These are phyloP conservation scores for Percopsis omiscomaycus DNA, from an alignment of 2,797 vertebrate genomes.

Conservation along the genomic window DNA sequence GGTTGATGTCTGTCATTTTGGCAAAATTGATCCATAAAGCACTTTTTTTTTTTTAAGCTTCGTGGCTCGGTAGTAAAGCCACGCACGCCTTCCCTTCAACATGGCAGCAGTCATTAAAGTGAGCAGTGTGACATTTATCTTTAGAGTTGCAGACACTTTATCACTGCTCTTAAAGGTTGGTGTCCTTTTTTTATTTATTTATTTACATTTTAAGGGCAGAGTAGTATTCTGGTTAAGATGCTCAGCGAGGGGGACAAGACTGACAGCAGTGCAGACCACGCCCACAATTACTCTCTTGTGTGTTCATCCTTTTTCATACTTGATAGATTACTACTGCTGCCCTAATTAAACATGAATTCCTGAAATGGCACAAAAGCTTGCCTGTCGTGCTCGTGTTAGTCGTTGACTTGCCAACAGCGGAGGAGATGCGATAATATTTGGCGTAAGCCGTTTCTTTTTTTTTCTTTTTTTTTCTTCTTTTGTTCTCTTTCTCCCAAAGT, in stretches of 20 bases:
- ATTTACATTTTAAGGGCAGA: slow-evolving; percentile 50
- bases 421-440: slow-evolving; percentile 61
- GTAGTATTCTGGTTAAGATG: slow-evolving; percentile 45
- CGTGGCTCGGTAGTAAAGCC: slow-evolving; percentile 60
- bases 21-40: slow-evolving; percentile 73
- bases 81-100: slow-evolving; percentile 55
- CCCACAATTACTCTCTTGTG: slow-evolving; percentile 32
- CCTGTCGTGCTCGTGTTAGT: slow-evolving; percentile 64
- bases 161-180: slow-evolving; percentile 75
- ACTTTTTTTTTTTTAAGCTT: slow-evolving; percentile 47
- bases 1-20: slow-evolving; percentile 70
- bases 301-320: slow-evolving; percentile 27
- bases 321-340: slow-evolving; percentile 48
- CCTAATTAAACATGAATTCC: slow-evolving; percentile 68
- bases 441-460: slow-evolving; percentile 59
- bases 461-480: slow-evolving; percentile 22
- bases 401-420: slow-evolving; percentile 52
- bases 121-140: slow-evolving; percentile 76
- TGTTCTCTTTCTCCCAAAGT: too few relatives aligned
- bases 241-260: slow-evolving; percentile 29
- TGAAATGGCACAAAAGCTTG: slow-evolving; percentile 63
- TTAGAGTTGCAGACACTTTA: slow-evolving; percentile 53
- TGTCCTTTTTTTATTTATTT: slow-evolving; percentile 39
- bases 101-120: slow-evolving; percentile 61
- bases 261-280: slow-evolving; percentile 38